Base-by-base conservation (phyloP, 2,888 invertebrate genomes). In the Eristalis arbustorum region DNA sequence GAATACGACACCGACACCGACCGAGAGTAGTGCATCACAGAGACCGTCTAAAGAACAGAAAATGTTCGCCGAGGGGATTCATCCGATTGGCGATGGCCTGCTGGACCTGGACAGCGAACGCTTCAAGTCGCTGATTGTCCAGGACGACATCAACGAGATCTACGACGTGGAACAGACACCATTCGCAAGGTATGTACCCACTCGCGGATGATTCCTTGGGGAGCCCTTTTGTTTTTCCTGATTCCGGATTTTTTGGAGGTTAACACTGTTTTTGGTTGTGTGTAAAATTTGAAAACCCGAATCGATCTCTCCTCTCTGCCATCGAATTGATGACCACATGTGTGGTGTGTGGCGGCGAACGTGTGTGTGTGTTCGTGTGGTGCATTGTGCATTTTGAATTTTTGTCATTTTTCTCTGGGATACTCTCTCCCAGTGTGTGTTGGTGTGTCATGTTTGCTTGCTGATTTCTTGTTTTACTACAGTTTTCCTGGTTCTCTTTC, bases 91-190 rank as follows among this genome's bases (percentile, higher is more conserved):
- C 91, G 95, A 96, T 93, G 96, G 96, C 89, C 95, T 96, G 90
- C 93, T 96, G 93, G 95, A 95, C 93, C 94, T 96, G 91, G 94
- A 95, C 78, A 95, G 95, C 92, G 95, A 95, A 90, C 94, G 94
- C 91, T 93, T 96, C 90, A 94, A 95, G 90, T 94, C 94, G 92
- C 93, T 96, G 92, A 94, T 96, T 92, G 95, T 95, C 90, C 94
- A 95, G 92, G 95, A 96, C 91, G 95, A 96, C 90, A 96, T 96
- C 93, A 95, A 95, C 90, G 95, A 96, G 90, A 95, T 96, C 89
- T 96, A 96, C 93, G 95, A 96, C 93, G 96, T 96, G 90, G 96
- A 96, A 93, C 96, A 96, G 93, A 96, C 96, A 91, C 96, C 96
- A 91, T 96, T 96, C 94, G 96, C 96, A 94, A 96, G 96, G 96